Base-by-base conservation (phyloP, 1,140 invertebrate genomes). In the Drosophila cardini region DNA sequence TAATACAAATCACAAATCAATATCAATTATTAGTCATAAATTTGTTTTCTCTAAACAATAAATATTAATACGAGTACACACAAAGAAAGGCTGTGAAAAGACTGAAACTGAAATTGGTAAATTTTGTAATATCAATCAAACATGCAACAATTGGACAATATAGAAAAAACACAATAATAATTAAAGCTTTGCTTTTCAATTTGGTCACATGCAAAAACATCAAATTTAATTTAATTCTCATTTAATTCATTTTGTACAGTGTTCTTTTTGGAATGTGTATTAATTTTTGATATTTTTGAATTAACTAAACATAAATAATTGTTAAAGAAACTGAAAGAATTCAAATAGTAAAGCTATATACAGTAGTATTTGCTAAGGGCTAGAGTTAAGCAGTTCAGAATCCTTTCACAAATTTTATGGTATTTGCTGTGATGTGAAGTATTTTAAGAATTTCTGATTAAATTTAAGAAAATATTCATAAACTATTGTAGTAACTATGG, bases 401-500 rank as follows among this genome's bases (percentile, higher is more conserved):
- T 85, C 85, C 85, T 90, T 81, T 90, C 85, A 85, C 78, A 89
- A 84, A 81, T 78, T 76, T 26, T 72, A 61, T 57, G 18, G 43
- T 65, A 55, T 87, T 87, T 83, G 76, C 74, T 85, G 82, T 85
- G 83, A 78, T 82, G 83, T 86, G 82, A 86, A 86, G 82, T 87
- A 86, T 72, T 76, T 26, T 85, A 71, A 63, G 82, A 83, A 70
- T 73, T 85, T 84, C 80, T 80, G 77, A 68, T 78, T 55, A 46
- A 36, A 5, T 26, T 70, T 55, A 32, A 70, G 34, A 53, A 16
- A 32, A 69, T 46, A 34, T 57, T 15, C n/a, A 30, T 13, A 30
- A 53, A 56, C 30, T 21, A 43, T 50, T n/a, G 5, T 60, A 53
- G 11, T 26, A 52, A 40, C 40, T 42, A 52, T 18, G 43, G 13